Percentiles rank a stretch among this genome's conserved stretches.
These are phyloP conservation scores for Sus scrofa DNA, from an alignment of 2,113 vertebrate genomes.

Conservation along the genomic window DNA sequence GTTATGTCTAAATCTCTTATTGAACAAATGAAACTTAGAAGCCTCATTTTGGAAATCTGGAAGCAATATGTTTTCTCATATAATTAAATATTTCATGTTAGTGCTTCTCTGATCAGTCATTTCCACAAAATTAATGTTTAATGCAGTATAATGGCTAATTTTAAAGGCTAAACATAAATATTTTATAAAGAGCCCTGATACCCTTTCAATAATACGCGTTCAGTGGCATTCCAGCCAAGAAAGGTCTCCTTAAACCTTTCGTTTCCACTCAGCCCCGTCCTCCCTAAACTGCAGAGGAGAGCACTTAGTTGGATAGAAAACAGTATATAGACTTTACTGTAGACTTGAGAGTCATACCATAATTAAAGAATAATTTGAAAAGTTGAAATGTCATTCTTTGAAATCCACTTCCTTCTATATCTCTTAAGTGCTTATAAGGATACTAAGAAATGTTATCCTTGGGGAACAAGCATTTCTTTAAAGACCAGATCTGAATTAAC, in stretches of 20 bases:
- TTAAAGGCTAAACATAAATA: neutral
- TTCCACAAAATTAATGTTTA: conserved; percentile 51
- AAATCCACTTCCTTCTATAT: neutral
- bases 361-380: neutral
- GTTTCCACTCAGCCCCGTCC: neutral
- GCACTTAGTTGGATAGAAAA: neutral
- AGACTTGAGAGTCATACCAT: neutral
- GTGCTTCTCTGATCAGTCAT: neutral
- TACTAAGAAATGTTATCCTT: conserved; percentile 27
- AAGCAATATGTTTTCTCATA: neutral
- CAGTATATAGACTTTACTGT: neutral
- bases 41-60: conserved; percentile 18
- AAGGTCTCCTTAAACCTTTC: neutral
- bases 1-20: neutral
- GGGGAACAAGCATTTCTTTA: neutral
- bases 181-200: neutral
- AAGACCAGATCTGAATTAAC: neutral
- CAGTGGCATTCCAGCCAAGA: neutral
- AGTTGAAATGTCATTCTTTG: neutral
- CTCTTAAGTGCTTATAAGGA: neutral
- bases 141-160: conserved; percentile 24
- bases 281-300: neutral
- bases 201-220: neutral
- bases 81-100: conserved; percentile 54
- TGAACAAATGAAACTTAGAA: neutral